phyloP scores from a whole-genome alignment of 2,797 vertebrate genomes.

The Malacoctenus gilli region DNA sequence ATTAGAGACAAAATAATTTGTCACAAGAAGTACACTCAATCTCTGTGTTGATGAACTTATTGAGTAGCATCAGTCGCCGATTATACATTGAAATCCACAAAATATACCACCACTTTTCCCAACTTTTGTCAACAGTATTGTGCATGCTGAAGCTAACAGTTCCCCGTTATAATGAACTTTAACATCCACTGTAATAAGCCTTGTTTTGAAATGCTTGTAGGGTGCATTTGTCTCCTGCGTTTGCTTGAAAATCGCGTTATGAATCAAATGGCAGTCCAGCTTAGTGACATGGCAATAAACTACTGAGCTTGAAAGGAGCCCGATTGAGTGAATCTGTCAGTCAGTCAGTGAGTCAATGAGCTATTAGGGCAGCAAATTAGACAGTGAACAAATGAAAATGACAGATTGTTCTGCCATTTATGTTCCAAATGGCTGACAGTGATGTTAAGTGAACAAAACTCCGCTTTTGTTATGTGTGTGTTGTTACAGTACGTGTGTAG shows the following conservation, averaged over 20 bases:
- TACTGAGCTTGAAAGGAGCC: slow-evolving; percentile 21
- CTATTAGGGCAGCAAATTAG: slow-evolving; percentile 16
- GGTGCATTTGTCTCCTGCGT: slow-evolving; percentile 2
- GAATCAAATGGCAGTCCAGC: slow-evolving; percentile 1
- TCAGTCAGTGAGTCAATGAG: slow-evolving; percentile 17
- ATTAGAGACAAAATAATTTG: too few relatives aligned
- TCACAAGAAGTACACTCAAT: too few relatives aligned
- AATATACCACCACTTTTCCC: too few relatives aligned
- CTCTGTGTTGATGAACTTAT: too few relatives aligned
- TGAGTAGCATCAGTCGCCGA: too few relatives aligned
- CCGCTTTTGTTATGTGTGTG: slow-evolving; percentile 56
- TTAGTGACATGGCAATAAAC: slow-evolving; percentile 8
- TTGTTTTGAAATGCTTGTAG: background rate
- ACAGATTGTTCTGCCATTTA: slow-evolving; percentile 40
- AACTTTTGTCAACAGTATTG: too few relatives aligned
- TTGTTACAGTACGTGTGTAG: slow-evolving; percentile 56
- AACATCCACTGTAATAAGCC: background rate
- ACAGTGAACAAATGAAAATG: slow-evolving; percentile 31
- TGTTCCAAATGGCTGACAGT: slow-evolving; percentile 37
- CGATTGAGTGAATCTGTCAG: too few relatives aligned
- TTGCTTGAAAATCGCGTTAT: background rate
- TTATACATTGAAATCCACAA: too few relatives aligned
- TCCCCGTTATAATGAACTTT: too few relatives aligned
- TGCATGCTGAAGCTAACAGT: too few relatives aligned
- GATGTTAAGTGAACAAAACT: slow-evolving; percentile 53